Base-by-base conservation (phyloP, 2,888 invertebrate species). In the Catocala nupta region DNA sequence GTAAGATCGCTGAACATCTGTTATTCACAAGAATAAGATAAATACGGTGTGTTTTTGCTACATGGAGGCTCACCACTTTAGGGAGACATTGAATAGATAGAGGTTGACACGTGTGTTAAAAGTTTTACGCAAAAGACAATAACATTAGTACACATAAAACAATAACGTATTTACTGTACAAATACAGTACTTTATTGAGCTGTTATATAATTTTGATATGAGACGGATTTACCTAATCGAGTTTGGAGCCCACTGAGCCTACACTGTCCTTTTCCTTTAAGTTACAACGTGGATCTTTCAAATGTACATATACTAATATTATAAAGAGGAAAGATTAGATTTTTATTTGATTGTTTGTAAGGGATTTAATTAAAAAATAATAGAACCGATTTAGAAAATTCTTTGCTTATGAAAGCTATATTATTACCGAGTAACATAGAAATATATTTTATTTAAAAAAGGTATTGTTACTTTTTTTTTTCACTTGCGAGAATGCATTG, bases 11-110 rank as follows among this genome's bases (percentile, higher is more conserved):
- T 73, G 81, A 87, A 86, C 87, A 89, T 88, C 87, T 89, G 89
- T 87, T 87, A 88, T 88, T 87, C 83, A 82, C 81, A 84, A 84
- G 85, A 89, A 88, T 86, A 85, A 87, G 84, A 88, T 86, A 87
- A 88, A 88, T 86, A 88, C 76, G 71, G 66, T 68, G 76, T 80
- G 82, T 85, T 86, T 85, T 85, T 84, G 82, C 75, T 75, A 75
- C 81, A 73, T 74, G 70, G 73, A 77, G 77, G 73, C 68, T 73
- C 70, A 63, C 73, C 72, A 77, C 73, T 82, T 82, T 75, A 65
- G 75, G 70, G 70, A 65, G 74, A 77, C 76, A 78, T 80, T 78
- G 71, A 71, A 68, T 70, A 68, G 69, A 77, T 75, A 75, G 66
- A 70, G 67, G 70, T 72, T 65, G 57, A 63, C 63, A 71, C 73